A percentile compares a stretch with the other conserved stretches of the same genome.
These are phyloP conservation scores for Tonatia bakeri DNA, from an alignment of 2,113 vertebrate genomes.

Conservation along the genomic window DNA sequence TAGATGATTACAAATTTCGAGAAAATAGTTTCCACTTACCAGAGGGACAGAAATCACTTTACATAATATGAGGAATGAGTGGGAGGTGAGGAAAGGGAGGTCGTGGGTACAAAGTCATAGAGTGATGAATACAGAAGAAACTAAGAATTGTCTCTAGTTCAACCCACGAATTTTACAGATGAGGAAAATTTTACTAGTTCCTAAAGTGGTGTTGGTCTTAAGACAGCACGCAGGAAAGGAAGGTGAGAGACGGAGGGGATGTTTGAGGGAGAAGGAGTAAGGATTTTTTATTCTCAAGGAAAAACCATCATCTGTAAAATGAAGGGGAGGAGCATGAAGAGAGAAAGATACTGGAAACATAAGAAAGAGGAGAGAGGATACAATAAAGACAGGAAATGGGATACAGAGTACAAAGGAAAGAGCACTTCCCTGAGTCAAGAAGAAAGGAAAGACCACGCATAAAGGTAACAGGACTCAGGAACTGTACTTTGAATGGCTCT, in stretches of 20 bases:
- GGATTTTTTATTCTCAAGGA: neutral
- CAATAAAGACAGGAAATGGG: neutral
- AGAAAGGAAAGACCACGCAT: neutral
- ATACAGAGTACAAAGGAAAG: neutral
- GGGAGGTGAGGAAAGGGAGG: slow-evolving; percentile 39
- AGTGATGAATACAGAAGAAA: neutral
- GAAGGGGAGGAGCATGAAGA: neutral
- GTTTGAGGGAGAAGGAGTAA: neutral
- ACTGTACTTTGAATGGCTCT: neutral
- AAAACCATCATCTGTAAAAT: neutral
- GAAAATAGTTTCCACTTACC: slow-evolving; percentile 52
- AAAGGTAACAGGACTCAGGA: neutral
- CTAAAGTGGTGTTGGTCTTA: neutral
- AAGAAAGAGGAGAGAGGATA: neutral
- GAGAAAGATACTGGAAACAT: neutral
- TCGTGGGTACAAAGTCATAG: neutral
- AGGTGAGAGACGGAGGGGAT: neutral
- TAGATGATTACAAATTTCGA: slow-evolving; percentile 50
- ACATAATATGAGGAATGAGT: slow-evolving; percentile 17
- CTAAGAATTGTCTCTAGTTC: neutral
- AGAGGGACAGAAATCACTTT: neutral
- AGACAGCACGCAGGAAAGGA: neutral
- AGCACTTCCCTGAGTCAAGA: neutral
- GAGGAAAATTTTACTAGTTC: slow-evolving; percentile 58
- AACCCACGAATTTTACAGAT: slow-evolving; percentile 25